These are phyloP conservation scores for Sprattus sprattus DNA, from an alignment of 2,113 vertebrate genomes.

Conservation along the genomic window DNA sequence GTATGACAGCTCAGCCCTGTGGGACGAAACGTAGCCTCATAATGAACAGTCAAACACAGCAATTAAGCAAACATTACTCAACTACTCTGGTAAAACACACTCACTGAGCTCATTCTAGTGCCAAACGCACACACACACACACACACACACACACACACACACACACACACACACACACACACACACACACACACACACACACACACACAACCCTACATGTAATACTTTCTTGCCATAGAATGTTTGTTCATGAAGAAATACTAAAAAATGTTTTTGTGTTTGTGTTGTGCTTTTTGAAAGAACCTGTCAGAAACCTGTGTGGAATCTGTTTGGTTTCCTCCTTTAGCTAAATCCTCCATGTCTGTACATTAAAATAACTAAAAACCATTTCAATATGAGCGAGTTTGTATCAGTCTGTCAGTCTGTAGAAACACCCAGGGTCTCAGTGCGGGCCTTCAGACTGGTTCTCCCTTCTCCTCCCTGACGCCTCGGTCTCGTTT, in stretches of 20 bases:
- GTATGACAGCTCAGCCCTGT: not conserved
- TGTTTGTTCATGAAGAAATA: too few relatives aligned
- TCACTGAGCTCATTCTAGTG: not conserved
- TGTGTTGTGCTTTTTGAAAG: not conserved
- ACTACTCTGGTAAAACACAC: not conserved
- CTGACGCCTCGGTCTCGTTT: too few relatives aligned
- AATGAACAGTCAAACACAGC: not conserved
- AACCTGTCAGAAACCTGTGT: not conserved
- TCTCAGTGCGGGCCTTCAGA: not conserved
- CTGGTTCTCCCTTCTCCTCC: not conserved
- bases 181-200: not conserved
- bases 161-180: not conserved
- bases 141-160: not conserved
- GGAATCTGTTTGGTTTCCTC: not conserved
- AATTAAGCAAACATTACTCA: conserved; percentile 5
- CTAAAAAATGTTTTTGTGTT: not conserved
- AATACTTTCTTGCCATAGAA: not conserved
- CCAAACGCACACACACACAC: not conserved
- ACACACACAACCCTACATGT: not conserved
- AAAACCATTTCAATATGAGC: not conserved
- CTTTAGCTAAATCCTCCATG: not conserved
- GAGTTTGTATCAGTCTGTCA: too few relatives aligned
- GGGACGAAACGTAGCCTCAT: not conserved
- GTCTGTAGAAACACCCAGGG: too few relatives aligned
- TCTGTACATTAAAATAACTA: too few relatives aligned